phyloP scores from a whole-genome alignment of 1,140 invertebrate genomes.

The Brachionus calyciflorus region DNA sequence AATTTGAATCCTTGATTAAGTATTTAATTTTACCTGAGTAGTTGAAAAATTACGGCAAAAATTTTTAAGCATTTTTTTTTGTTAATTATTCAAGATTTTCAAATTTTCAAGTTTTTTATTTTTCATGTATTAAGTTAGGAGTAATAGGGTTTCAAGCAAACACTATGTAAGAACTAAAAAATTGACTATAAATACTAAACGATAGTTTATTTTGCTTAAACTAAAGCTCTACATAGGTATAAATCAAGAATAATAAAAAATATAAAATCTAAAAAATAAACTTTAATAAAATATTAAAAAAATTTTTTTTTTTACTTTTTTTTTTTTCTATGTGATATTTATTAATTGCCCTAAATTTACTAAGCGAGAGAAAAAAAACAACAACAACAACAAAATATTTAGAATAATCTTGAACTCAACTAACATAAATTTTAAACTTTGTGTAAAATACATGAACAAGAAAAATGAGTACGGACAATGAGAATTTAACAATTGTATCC shows the following conservation, averaged over 20 bases:
- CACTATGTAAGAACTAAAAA: too few relatives aligned
- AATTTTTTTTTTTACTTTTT: neutral
- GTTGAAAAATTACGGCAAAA: slow-evolving; percentile 12
- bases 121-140: neutral
- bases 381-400: too few relatives aligned
- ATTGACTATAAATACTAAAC: neutral
- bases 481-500: neutral
- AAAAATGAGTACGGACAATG: slow-evolving; percentile 17
- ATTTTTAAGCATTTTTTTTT: slow-evolving; percentile 12
- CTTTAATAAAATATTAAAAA: slow-evolving; percentile 18
- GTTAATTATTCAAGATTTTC: neutral
- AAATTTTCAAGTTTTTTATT: too few relatives aligned
- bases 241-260: slow-evolving; percentile 11
- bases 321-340: neutral
- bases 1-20: neutral
- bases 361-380: too few relatives aligned
- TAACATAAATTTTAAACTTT: neutral
- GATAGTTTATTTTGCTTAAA: slow-evolving; percentile 42
- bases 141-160: neutral
- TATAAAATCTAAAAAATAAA: slow-evolving; percentile 24
- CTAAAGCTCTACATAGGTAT: slow-evolving; percentile 24
- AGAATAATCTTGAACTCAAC: too few relatives aligned
- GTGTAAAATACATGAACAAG: neutral
- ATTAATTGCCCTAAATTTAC: too few relatives aligned
- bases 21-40: neutral